A percentile compares a stretch with the other conserved stretches of the same genome.
phyloP scores from a whole-genome alignment of 2,888 invertebrate species.

The Agrochola circellaris region DNA sequence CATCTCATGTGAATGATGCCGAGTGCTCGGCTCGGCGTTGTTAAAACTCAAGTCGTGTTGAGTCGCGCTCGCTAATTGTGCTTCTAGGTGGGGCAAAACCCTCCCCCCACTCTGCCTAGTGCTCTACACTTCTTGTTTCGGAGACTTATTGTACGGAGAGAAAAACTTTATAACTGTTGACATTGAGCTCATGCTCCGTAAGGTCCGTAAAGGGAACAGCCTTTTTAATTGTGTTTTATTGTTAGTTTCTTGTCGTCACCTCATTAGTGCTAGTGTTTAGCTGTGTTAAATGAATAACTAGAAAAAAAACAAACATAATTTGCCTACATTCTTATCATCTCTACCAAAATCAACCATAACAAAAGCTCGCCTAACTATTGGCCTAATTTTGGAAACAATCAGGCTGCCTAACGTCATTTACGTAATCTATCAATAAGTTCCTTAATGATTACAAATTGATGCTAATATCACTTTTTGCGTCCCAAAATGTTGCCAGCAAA shows the following conservation, averaged over 20 bases:
- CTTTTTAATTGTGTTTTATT: slow-evolving; percentile 57
- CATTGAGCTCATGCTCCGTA: slow-evolving; percentile 80
- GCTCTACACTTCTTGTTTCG: slow-evolving; percentile 84
- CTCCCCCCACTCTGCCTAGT: slow-evolving; percentile 73
- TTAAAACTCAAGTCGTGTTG: slow-evolving; percentile 90
- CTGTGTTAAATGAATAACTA: not conserved
- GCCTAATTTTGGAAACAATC: not conserved
- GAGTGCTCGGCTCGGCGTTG: slow-evolving; percentile 86
- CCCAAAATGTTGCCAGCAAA: slow-evolving; percentile 75
- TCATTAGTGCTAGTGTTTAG: slow-evolving; percentile 39
- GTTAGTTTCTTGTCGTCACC: slow-evolving; percentile 45
- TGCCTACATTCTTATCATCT: not conserved
- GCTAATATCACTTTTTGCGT: slow-evolving; percentile 52
- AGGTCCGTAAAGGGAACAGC: slow-evolving; percentile 40
- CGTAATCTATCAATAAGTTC: slow-evolving; percentile 36
- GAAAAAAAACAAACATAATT: not conserved
- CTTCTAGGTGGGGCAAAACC: slow-evolving; percentile 77
- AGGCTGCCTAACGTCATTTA: not conserved
- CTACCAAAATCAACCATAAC: not conserved
- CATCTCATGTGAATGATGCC: slow-evolving; percentile 86
- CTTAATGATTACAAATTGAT: slow-evolving; percentile 33
- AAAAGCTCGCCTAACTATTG: not conserved
- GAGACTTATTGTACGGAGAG: slow-evolving; percentile 79
- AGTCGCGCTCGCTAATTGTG: slow-evolving; percentile 90
- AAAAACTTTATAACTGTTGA: slow-evolving; percentile 86